A percentile compares a stretch with the other conserved stretches of the same genome.
Evolutionary conservation across 2,113 vertebrate species (phyloP).

Genomic region (Xerus inauris): DNA sequence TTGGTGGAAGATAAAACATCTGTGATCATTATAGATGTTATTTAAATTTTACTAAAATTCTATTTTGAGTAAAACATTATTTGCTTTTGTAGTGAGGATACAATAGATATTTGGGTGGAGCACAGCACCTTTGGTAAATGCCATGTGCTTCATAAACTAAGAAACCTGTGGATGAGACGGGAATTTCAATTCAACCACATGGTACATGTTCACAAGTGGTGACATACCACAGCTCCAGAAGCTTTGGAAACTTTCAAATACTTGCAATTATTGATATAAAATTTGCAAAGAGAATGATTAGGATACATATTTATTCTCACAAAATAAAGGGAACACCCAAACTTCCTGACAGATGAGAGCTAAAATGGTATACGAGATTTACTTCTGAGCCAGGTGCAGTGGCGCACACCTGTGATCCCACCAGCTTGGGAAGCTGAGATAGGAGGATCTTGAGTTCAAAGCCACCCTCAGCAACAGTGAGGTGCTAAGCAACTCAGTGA

Average conservation of each 20-base stretch:
- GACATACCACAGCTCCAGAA: not conserved
- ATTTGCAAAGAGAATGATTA: not conserved
- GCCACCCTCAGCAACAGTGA: no score
- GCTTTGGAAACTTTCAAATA: not conserved
- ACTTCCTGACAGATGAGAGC: not conserved
- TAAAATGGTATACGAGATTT: not conserved
- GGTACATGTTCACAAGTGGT: not conserved
- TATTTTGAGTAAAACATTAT: not conserved
- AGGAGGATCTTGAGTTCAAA: no score
- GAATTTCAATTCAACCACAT: not conserved
- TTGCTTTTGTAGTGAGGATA: not conserved
- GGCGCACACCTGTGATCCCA: no score
- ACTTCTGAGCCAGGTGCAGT: no score
- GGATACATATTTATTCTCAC: not conserved
- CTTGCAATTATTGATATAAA: not conserved
- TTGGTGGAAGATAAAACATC: not conserved
- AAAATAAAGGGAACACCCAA: not conserved
- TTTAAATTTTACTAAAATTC: slow-evolving; percentile 29
- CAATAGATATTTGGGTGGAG: not conserved
- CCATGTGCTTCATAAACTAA: not conserved
- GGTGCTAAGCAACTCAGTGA: no score
- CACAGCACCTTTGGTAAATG: not conserved
- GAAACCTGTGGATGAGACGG: not conserved
- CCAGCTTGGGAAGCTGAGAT: no score
- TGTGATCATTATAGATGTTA: not conserved